Base-by-base conservation (phyloP, 1,140 invertebrate species). In the Elymnias hypermnestra region DNA sequence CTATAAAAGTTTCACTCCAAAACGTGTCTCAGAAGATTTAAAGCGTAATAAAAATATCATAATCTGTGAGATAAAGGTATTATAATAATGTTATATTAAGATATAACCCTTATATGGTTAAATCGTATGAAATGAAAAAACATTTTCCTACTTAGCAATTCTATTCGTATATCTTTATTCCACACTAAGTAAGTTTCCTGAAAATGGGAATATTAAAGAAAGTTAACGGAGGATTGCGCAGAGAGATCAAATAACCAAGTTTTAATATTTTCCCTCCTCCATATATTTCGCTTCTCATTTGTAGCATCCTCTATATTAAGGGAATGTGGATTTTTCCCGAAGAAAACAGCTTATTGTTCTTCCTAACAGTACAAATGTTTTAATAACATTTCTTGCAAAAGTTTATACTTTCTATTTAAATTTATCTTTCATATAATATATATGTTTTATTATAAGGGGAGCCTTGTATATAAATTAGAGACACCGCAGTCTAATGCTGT, bases 171-270 rank as follows among this genome's bases (percentile, higher is more conserved):
- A 15, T 33, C 13, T 15, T 33, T 33, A 6, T 33, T 33, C 29
- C 8, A 15, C 29, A 15, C 29, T 33, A 33, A 33, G 13, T 15
- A 14, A 33, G 29, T 33, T 33, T 33, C 13, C n/a, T 15, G 6
- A 15, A 33, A 33, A 31, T 31, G 19, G 57, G 68, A 59, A 70
- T 68, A 62, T 62, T 61, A 67, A 72, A 62, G 54, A 68, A 74
- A 72, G 55, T 15, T 33, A 33, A 63, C 58, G 55, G 54, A 63
- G 59, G 60, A 66, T 67, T 72, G 50, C 48, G 48, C 45, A 42
- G 46, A 50, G 39, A 59, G 48, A 69, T 69, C 58, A 62, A 65
- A 67, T 67, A 72, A 69, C 59, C 56, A 77, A 72, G 50, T 77
- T 77, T 77, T 74, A 57, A 72, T 77, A 68, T 71, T 72, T 71